Base-by-base conservation (phyloP, 2,113 vertebrate species). In the Protobothrops mucrosquamatus region DNA sequence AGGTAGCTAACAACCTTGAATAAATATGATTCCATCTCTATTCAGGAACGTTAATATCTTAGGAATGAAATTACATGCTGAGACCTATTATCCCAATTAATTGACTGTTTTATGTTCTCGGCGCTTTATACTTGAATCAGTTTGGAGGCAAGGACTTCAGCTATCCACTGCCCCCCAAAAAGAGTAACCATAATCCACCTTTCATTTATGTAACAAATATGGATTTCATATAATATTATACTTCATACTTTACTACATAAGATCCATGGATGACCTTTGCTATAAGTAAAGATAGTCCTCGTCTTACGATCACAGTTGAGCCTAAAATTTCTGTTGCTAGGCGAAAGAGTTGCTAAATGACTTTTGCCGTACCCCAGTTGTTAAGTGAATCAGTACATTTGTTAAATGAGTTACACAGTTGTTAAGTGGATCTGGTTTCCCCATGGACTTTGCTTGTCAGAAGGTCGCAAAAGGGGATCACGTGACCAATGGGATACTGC, bases 61-160 rank as follows among this genome's bases (percentile, higher is more conserved):
- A 97, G 97, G 98, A 98, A 98, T 97, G 98, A 97, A 98, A 98
- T 98, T 98, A 98, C 97, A 98, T 98, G 97, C 96, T 96, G 97
- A 96, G 98, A 97, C 95, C 98, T 98, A 98, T 98, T 98, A 98
- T 98, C 97, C 97, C 98, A 98, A 98, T 98, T 98, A 98, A 98
- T 98, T 97, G 96, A 97, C 97, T 98, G 98, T 98, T 98, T 98
- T 98, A 98, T 98, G 98, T 98, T 98, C 97, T 97, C 94, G 96
- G 94, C 97, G 97, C 97, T 97, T 97, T 98, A 96, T 97, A 97
- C 95, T 97, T 96, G 96, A 97, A 98, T 97, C 95, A 95, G 96
- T 97, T 98, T 97, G 95, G 97, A 97, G 96, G 94, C 91, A 94
- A 96, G 95, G 97, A 94, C 96, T 97, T 97, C 96, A 95, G 94